Base-by-base conservation (phyloP, 1,140 invertebrate species). In the Saccostrea cuccullata region DNA sequence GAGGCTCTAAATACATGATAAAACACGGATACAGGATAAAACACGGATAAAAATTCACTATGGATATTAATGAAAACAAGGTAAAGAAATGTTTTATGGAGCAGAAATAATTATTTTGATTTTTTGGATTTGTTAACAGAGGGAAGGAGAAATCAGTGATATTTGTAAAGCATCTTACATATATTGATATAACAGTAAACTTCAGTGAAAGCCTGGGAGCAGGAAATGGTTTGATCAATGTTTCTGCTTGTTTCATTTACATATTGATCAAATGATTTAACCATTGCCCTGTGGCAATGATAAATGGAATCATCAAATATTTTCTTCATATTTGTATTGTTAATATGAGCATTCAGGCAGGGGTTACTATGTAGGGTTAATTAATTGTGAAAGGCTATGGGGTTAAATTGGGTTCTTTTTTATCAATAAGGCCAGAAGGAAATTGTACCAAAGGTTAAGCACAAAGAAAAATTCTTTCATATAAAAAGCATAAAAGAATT, bases 201-300 rank as follows among this genome's bases (percentile, higher is more conserved):
- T 77, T 77, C 70, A 47, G 47, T 15, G 70, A 36, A 64, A 64
- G 58, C 58, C 17, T 17, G 5, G 26, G 70, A 77, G 30, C 26
- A 77, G 70, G 70, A 77, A 77, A 77, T 36, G 70, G 26, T 26
- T 77, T 77, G 70, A 77, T 77, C 70, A 77, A 77, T 77, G 70
- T 77, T 77, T 77, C 70, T 26, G 70, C 70, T 77, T 77, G 70
- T 77, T 77, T 77, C 70, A 77, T 77, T 77, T 77, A 77, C 70
- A 77, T 77, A 77, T 77, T 77, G 70, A 77, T 77, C 70, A 77
- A 77, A 77, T 77, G 70, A 30, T 77, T 77, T 36, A 77, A 77
- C 70, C 30, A 36, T 77, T 77, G 70, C 70, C 70, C 30, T 77
- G 30, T 77, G 70, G 70, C 70, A 36, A 77, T 77, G 70, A 77